phyloP scores from a whole-genome alignment of 35 echinoderm and acorn worm species.

The Hemicentrotus pulcherrimus region DNA sequence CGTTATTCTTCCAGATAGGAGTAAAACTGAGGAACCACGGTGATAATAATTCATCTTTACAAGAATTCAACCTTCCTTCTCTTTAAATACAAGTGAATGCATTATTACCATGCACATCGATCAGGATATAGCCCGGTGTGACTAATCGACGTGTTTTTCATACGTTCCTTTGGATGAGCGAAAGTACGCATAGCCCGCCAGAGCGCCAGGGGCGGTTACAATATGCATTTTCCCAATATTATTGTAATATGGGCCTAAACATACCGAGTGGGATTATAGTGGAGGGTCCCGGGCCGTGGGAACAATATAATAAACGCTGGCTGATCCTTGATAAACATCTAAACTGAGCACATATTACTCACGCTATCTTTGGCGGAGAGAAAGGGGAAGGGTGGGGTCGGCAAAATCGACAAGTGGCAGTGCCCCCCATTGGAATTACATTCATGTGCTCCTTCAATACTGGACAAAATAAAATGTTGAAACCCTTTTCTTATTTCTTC shows the following conservation, averaged over 20 bases:
- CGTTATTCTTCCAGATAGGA: too few species aligned
- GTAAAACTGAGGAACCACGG: too few species aligned
- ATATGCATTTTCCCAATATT: conserved; percentile 9
- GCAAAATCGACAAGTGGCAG: too few species aligned
- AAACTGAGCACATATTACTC: neutral
- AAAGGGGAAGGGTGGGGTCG: neutral
- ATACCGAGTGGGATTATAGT: neutral
- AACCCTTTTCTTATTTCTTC: too few species aligned
- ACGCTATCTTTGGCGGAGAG: neutral
- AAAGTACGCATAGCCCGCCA: neutral
- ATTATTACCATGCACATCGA: too few species aligned
- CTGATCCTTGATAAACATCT: conserved; percentile 8
- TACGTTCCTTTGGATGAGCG: neutral
- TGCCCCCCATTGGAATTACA: too few species aligned
- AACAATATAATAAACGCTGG: neutral
- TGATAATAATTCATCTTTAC: too few species aligned
- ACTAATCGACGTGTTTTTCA: neutral
- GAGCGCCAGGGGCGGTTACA: neutral
- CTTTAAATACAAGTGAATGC: too few species aligned
- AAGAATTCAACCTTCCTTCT: too few species aligned
- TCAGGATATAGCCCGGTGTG: too few species aligned
- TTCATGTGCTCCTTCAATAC: too few species aligned
- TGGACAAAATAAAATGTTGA: too few species aligned
- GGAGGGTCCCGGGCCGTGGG: neutral
- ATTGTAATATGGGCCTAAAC: conserved; percentile 42